Evolutionary conservation across 2,888 invertebrate genomes (phyloP).

Genomic region (Diplolepis rosae): DNA sequence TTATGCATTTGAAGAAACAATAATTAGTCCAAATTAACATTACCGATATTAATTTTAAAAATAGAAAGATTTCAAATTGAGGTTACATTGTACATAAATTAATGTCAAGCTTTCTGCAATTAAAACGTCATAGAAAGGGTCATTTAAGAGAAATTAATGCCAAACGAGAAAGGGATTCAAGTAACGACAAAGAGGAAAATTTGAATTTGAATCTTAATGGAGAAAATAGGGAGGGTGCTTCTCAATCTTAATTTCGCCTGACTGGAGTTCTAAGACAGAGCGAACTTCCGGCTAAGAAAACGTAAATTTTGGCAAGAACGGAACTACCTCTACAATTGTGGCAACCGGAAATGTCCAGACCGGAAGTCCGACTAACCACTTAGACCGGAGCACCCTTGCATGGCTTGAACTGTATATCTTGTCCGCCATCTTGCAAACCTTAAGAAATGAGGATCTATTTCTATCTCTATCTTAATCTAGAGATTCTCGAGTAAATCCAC

Average conservation of each 20-base stretch:
- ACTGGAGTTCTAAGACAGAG: slow-evolving; percentile 37
- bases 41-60: too few species aligned
- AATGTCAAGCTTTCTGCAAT: too few species aligned
- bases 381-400: slow-evolving; percentile 53
- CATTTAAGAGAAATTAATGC: background rate
- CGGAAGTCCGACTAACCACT: slow-evolving; percentile 61
- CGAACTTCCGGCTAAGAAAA: slow-evolving; percentile 49
- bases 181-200: slow-evolving; percentile 33
- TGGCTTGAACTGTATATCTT: slow-evolving; percentile 50
- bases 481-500: slow-evolving; percentile 3
- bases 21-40: too few species aligned
- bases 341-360: slow-evolving; percentile 57
- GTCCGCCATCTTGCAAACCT: slow-evolving; percentile 44
- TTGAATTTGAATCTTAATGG: slow-evolving; percentile 41
- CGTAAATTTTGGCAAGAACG: slow-evolving; percentile 52
- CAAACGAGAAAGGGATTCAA: background rate
- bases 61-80: too few species aligned
- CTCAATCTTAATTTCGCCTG: slow-evolving; percentile 10
- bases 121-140: background rate
- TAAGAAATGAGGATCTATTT: background rate
- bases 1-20: too few species aligned
- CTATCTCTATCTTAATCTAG: background rate
- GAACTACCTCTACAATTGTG: slow-evolving; percentile 47
- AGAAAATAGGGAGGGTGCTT: slow-evolving; percentile 20
- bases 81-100: too few species aligned